Conservation (phyloP, 2,797 vertebrate genomes). For the Brachymystax lenok region DNA sequence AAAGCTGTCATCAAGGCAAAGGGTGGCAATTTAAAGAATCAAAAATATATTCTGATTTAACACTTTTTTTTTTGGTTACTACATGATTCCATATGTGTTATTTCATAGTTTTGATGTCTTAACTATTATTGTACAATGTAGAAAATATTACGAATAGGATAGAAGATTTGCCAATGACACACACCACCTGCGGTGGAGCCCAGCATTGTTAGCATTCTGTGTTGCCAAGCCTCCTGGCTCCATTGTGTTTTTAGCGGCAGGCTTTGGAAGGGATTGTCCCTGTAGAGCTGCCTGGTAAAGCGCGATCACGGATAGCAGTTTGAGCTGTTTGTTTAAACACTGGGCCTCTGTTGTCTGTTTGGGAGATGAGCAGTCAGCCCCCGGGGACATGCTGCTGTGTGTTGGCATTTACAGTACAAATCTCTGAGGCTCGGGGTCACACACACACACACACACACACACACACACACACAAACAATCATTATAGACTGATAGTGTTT, state of each 20-base stretch:
- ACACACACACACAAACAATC: too few species aligned
- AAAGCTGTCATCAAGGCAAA: too few species aligned
- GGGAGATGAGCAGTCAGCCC: slow-evolving; percentile 68
- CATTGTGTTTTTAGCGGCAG: slow-evolving; percentile 70
- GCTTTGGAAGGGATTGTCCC: slow-evolving; percentile 74
- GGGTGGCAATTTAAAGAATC: too few species aligned
- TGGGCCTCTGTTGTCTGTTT: slow-evolving; percentile 67
- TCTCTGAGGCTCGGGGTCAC: neutral
- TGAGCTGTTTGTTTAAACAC: slow-evolving; percentile 72
- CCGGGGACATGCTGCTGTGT: slow-evolving; percentile 41
- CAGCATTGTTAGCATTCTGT: slow-evolving; percentile 70
- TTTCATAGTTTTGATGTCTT: too few species aligned
- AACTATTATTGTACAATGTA: too few species aligned
- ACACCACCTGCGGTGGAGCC: slow-evolving; percentile 49
- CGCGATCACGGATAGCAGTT: slow-evolving; percentile 66
- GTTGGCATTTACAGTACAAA: neutral
- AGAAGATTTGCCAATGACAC: slow-evolving; percentile 20
- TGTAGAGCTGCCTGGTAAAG: slow-evolving; percentile 61
- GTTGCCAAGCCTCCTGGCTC: slow-evolving; percentile 67
- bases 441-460: too few species aligned
- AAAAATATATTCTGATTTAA: too few species aligned
- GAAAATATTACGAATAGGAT: neutral
- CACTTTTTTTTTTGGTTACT: too few species aligned
- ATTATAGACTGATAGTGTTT: too few species aligned
- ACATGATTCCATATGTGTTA: too few species aligned